Percentiles rank a stretch among this genome's conserved stretches.
Conservation (phyloP, 2,888 invertebrate genomes). For the Nycteola revayana region DNA sequence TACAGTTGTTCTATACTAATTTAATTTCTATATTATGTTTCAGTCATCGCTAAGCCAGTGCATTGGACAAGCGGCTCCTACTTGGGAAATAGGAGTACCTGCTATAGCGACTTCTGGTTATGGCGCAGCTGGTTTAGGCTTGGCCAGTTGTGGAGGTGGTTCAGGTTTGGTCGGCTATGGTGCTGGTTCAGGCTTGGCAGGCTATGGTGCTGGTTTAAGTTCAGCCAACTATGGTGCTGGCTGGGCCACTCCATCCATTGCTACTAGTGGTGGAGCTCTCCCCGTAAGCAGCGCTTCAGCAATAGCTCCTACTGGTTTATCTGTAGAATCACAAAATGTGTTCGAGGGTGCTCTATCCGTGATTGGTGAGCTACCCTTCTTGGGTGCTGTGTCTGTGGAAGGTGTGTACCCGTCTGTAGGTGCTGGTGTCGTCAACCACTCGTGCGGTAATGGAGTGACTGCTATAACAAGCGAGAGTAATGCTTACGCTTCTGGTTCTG, state of each 20-base stretch:
- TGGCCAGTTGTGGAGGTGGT: not conserved
- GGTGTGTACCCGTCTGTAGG: conserved; percentile 48
- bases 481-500: conserved; percentile 12
- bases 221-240: conserved; percentile 1
- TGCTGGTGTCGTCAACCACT: conserved; percentile 40
- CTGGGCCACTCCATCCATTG: conserved; percentile 22
- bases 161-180: not conserved
- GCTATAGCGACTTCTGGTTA: too few species aligned
- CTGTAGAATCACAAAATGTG: conserved; percentile 45
- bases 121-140: not conserved
- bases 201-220: not conserved
- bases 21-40: not conserved
- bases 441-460: conserved; percentile 41
- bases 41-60: not conserved
- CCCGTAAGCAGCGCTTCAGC: conserved; percentile 43
- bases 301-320: conserved; percentile 43
- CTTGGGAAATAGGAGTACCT: too few species aligned
- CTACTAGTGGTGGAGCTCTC: conserved; percentile 46
- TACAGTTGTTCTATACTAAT: not conserved
- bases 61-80: not conserved
- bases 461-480: conserved; percentile 30
- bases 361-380: conserved; percentile 49
- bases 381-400: conserved; percentile 45
- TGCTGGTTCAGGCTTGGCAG: conserved; percentile 1
- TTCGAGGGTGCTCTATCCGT: conserved; percentile 46